phyloP scores from a whole-genome alignment of 2,888 invertebrate genomes.

The Idaea biselata region DNA sequence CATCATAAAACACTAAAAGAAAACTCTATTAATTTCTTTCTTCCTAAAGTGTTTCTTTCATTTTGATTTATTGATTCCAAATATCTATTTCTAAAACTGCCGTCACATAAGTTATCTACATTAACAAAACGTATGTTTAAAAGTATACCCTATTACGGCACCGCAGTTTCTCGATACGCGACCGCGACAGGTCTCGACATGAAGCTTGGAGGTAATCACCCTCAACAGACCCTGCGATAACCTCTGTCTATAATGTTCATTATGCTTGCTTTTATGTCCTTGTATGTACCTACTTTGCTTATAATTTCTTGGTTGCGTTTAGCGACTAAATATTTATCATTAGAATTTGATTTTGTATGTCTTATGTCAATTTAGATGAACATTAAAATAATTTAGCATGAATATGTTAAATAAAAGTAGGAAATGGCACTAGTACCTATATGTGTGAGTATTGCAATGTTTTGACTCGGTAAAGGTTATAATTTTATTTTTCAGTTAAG shows the following conservation, averaged over 20 bases:
- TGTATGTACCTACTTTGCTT: not conserved
- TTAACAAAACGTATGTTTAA: conserved; percentile 10
- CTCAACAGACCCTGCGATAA: conserved; percentile 58
- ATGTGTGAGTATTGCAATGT: not conserved
- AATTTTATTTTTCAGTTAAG: too few relatives aligned
- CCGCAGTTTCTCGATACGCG: conserved; percentile 41
- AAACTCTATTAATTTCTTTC: too few relatives aligned
- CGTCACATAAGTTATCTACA: not conserved
- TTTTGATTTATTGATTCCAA: not conserved
- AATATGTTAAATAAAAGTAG: not conserved
- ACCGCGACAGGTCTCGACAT: conserved; percentile 67
- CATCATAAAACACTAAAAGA: too few relatives aligned
- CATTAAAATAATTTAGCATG: not conserved
- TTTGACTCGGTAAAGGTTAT: too few relatives aligned
- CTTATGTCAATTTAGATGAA: not conserved
- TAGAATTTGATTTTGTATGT: not conserved
- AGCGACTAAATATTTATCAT: not conserved
- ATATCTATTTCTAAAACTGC: not conserved
- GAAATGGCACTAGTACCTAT: not conserved
- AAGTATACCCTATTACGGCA: conserved; percentile 15
- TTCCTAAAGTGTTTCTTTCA: not conserved
- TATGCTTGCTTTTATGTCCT: not conserved
- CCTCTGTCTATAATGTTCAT: conserved; percentile 40
- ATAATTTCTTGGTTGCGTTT: not conserved
- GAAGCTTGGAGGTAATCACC: conserved; percentile 53